phyloP scores from a whole-genome alignment of 2,888 invertebrate species.

The Augiades crinisus region DNA sequence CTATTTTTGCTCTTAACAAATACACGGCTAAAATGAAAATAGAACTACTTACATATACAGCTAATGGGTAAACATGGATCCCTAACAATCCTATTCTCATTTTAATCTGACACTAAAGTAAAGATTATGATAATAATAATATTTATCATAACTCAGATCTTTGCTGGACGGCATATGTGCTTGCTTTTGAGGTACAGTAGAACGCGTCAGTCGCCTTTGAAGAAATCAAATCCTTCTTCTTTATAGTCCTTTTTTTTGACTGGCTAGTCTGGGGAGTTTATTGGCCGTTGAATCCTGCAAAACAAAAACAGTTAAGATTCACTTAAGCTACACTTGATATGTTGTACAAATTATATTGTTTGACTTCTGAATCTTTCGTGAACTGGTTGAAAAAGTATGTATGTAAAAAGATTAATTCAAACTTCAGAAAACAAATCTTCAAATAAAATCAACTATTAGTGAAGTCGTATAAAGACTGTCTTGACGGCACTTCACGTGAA shows the following conservation, averaged over 20 bases:
- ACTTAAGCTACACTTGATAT: neutral
- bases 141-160: constrained; percentile 21
- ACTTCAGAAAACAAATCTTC: no score
- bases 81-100: constrained; percentile 72
- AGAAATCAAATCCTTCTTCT: neutral
- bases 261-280: constrained; percentile 3
- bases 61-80: constrained; percentile 20
- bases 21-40: constrained; percentile 75
- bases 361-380: no score
- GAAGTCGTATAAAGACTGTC: no score
- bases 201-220: neutral
- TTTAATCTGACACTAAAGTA: constrained; percentile 51
- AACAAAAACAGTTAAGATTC: neutral
- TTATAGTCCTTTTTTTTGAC: neutral
- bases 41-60: constrained; percentile 50
- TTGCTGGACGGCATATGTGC: constrained; percentile 22
- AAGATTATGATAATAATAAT: constrained; percentile 3
- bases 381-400: neutral
- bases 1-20: constrained; percentile 20
- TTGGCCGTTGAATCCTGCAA: constrained; percentile 22
- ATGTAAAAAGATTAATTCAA: neutral
- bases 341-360: no score
- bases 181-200: constrained; percentile 24
- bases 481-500: no score
- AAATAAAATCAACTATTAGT: no score